These are phyloP conservation scores for Diachasmimorpha longicaudata DNA, from an alignment of 1,140 invertebrate species.

Conservation along the genomic window DNA sequence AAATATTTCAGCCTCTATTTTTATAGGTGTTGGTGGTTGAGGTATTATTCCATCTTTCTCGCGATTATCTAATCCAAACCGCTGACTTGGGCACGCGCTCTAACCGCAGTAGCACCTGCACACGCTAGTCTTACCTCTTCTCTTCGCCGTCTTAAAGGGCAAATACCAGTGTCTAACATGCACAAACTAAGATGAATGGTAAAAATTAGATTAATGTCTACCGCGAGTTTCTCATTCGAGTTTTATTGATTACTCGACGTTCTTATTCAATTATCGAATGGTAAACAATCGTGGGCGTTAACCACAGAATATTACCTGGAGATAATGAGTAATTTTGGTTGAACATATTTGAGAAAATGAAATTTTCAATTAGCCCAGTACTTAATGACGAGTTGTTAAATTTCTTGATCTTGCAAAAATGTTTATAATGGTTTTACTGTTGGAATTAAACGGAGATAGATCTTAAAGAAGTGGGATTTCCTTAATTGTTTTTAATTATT, in stretches of 20 bases:
- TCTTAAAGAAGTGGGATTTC: too few relatives aligned
- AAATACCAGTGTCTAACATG: background rate
- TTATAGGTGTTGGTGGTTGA: background rate
- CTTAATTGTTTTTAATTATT: too few relatives aligned
- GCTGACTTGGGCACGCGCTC: slow-evolving; percentile 10
- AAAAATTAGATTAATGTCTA: background rate
- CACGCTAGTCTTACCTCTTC: slow-evolving; percentile 14
- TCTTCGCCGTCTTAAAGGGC: slow-evolving; percentile 13
- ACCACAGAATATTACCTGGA: too few relatives aligned
- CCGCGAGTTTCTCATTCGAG: background rate
- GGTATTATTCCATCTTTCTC: slow-evolving; percentile 4
- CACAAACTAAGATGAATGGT: background rate
- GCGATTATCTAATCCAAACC: slow-evolving; percentile 23
- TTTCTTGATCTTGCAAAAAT: too few relatives aligned
- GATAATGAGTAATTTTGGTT: too few relatives aligned
- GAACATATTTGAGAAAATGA: too few relatives aligned
- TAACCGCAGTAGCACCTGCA: slow-evolving; percentile 19
- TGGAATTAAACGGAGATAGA: too few relatives aligned
- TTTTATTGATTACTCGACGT: background rate
- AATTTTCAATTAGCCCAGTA: too few relatives aligned
- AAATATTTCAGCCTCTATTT: slow-evolving; percentile 23
- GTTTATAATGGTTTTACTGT: too few relatives aligned
- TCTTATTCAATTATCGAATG: background rate
- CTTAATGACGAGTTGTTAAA: too few relatives aligned
- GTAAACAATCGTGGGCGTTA: too few relatives aligned